phyloP scores from a whole-genome alignment of 2,797 vertebrate genomes.

The Onychomys arenicola region DNA sequence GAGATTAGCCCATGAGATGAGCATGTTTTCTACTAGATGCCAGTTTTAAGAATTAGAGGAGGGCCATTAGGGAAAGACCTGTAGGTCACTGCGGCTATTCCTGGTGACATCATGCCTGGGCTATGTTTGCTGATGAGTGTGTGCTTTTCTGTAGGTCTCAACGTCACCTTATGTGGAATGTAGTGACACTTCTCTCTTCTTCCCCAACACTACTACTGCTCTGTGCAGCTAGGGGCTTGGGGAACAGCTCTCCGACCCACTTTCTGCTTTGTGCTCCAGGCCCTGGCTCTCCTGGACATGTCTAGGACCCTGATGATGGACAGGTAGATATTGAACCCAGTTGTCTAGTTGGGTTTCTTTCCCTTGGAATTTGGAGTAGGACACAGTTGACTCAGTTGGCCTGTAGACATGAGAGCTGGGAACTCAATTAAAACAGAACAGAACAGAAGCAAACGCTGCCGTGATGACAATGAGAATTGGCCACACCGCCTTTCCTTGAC shows the following conservation, averaged over 20 bases:
- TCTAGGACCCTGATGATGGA: neutral
- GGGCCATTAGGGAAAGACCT: neutral
- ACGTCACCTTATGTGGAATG: neutral
- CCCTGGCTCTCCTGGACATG: neutral
- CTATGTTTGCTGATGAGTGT: neutral
- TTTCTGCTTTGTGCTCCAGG: neutral
- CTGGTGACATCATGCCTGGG: rapidly evolving
- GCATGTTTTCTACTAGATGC: neutral
- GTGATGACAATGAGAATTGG: neutral
- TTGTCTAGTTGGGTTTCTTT: neutral
- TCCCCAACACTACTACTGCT: neutral
- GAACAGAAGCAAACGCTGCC: no score
- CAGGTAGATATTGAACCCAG: no score
- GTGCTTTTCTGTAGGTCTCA: neutral
- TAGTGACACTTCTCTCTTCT: neutral
- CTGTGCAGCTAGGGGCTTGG: neutral
- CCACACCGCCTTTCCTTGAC: neutral
- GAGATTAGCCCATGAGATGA: neutral
- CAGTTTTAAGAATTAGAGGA: neutral
- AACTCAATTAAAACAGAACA: neutral
- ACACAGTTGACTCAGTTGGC: neutral
- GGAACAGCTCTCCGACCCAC: rapidly evolving
- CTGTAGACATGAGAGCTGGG: neutral
- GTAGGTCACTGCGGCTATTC: neutral
- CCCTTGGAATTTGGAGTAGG: neutral